Evolutionary conservation across 2,797 vertebrate species (phyloP).

Genomic region (Pseudochirops corinnae): DNA sequence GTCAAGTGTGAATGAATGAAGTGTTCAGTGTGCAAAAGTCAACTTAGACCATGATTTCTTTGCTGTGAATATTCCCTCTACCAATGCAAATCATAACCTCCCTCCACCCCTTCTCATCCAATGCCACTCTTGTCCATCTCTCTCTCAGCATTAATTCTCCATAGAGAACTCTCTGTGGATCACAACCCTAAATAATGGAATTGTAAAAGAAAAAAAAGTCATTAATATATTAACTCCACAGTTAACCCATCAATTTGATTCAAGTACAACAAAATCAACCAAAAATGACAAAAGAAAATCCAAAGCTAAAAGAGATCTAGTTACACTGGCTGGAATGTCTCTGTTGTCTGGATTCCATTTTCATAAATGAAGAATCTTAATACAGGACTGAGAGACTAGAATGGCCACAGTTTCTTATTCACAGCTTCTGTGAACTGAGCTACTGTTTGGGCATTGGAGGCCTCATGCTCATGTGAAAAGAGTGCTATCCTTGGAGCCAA

Average conservation of each 20-base stretch:
- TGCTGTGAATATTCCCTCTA: background rate
- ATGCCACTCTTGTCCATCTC: background rate
- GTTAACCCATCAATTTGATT: background rate
- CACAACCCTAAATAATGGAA: background rate
- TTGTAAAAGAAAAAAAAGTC: background rate
- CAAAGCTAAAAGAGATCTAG: background rate
- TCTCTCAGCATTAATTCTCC: background rate
- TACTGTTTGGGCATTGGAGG: background rate
- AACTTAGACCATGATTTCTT: constrained; percentile 27
- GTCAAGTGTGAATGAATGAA: constrained; percentile 72
- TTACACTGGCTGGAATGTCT: background rate
- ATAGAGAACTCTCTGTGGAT: background rate
- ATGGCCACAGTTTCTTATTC: background rate
- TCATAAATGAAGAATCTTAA: background rate
- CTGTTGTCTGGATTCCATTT: background rate
- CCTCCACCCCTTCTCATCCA: background rate
- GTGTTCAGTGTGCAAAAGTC: constrained; percentile 37
- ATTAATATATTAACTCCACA: background rate
- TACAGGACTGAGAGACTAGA: background rate
- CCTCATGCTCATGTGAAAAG: background rate
- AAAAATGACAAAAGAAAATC: background rate
- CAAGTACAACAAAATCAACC: background rate
- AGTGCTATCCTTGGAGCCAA: background rate
- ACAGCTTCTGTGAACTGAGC: background rate
- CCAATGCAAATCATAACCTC: background rate